These are phyloP conservation scores for Agonum fuliginosum DNA, from an alignment of 2,888 invertebrate species.

Conservation along the genomic window DNA sequence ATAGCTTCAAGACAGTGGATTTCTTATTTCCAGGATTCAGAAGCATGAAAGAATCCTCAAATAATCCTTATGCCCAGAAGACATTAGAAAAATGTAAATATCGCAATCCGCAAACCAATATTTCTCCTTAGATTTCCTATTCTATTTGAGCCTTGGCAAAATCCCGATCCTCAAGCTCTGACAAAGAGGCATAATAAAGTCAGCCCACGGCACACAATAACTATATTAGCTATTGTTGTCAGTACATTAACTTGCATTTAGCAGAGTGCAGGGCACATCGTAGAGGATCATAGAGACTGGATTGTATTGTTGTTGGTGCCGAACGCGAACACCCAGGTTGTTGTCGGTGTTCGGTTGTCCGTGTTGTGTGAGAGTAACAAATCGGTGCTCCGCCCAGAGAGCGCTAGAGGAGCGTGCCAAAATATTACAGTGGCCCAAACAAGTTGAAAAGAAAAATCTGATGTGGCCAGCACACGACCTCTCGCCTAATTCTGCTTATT, in stretches of 20 bases:
- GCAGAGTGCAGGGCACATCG: conserved; percentile 60
- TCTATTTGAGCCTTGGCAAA: too few relatives aligned
- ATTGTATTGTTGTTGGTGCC: conserved; percentile 6
- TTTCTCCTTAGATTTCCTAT: too few relatives aligned
- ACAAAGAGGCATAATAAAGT: conserved; percentile 33
- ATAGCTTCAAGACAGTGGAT: too few relatives aligned
- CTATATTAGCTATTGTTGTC: conserved; percentile 71
- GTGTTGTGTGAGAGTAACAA: conserved; percentile 25
- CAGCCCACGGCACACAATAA: conserved; percentile 69
- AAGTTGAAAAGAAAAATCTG: too few relatives aligned
- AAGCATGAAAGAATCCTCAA: too few relatives aligned
- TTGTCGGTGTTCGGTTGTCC: background rate
- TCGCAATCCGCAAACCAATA: too few relatives aligned
- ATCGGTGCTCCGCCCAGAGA: conserved; percentile 19
- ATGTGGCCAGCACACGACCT: too few relatives aligned
- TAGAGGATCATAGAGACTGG: background rate
- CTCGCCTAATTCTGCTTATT: too few relatives aligned
- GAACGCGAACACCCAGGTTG: conserved; percentile 51
- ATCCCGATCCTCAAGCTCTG: too few relatives aligned
- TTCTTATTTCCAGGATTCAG: too few relatives aligned
- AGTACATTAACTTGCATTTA: conserved; percentile 72
- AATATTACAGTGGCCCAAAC: background rate
- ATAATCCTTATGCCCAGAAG: too few relatives aligned
- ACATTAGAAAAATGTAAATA: too few relatives aligned
- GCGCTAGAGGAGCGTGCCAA: conserved; percentile 34